These are phyloP conservation scores for Coracopsis vasa DNA, from an alignment of 2,113 vertebrate species.

Conservation along the genomic window DNA sequence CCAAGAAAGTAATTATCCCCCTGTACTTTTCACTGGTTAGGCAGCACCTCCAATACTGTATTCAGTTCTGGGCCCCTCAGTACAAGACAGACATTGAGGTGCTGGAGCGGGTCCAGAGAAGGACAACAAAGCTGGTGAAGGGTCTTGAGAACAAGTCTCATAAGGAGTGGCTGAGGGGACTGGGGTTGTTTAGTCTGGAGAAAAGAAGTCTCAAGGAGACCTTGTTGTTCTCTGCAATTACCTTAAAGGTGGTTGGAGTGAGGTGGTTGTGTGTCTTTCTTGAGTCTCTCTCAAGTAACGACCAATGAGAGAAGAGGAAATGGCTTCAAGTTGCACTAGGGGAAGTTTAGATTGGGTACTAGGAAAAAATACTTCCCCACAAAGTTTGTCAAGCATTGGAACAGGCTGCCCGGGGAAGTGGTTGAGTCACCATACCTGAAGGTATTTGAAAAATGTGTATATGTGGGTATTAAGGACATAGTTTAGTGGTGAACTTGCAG, in stretches of 20 bases:
- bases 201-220: neutral
- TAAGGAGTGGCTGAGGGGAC: neutral
- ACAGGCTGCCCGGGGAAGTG: neutral
- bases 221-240: neutral
- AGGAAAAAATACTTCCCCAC: neutral
- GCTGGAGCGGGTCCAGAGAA: neutral
- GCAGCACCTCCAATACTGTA: accelerated
- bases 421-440: neutral
- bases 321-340: neutral
- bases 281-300: neutral
- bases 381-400: neutral
- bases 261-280: neutral
- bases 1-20: neutral
- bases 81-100: neutral
- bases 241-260: neutral
- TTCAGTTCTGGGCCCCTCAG: accelerated
- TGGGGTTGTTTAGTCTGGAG: neutral
- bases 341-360: neutral
- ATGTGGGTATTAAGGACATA: accelerated
- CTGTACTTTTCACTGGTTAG: neutral
- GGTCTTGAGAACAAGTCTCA: neutral
- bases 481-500: neutral
- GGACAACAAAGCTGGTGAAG: neutral
- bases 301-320: neutral
- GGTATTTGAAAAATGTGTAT: neutral